These are phyloP conservation scores for Gavia stellata DNA, from an alignment of 2,113 vertebrate genomes.

Conservation along the genomic window DNA sequence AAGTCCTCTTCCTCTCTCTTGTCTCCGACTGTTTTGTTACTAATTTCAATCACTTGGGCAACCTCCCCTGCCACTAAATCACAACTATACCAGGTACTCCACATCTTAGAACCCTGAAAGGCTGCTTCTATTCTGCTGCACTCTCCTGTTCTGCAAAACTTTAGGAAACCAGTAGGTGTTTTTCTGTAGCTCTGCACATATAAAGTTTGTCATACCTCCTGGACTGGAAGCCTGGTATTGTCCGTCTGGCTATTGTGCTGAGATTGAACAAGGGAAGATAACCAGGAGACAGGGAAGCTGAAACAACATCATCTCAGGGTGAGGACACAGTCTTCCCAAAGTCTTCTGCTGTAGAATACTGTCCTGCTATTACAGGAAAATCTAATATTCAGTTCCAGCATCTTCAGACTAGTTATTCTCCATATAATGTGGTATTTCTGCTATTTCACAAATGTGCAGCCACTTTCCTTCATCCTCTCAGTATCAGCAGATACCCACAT, in stretches of 20 bases:
- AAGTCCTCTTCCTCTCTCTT: background rate
- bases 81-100: background rate
- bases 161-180: background rate
- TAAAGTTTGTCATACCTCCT: background rate
- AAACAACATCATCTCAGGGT: background rate
- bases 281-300: background rate
- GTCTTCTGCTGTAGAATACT: background rate
- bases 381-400: background rate
- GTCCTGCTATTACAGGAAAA: background rate
- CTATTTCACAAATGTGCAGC: background rate
- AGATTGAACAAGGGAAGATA: background rate
- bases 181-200: background rate
- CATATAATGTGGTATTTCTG: background rate
- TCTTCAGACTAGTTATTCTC: background rate
- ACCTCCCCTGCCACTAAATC: background rate
- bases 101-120: background rate
- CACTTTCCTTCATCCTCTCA: background rate
- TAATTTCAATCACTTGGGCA: background rate
- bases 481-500: background rate
- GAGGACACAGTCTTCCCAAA: background rate
- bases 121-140: background rate
- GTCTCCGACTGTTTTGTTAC: background rate
- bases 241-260: background rate
- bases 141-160: background rate
- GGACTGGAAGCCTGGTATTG: background rate